Conservation (phyloP, 2,113 vertebrate species). For the Microcebus lehilahytsara region DNA sequence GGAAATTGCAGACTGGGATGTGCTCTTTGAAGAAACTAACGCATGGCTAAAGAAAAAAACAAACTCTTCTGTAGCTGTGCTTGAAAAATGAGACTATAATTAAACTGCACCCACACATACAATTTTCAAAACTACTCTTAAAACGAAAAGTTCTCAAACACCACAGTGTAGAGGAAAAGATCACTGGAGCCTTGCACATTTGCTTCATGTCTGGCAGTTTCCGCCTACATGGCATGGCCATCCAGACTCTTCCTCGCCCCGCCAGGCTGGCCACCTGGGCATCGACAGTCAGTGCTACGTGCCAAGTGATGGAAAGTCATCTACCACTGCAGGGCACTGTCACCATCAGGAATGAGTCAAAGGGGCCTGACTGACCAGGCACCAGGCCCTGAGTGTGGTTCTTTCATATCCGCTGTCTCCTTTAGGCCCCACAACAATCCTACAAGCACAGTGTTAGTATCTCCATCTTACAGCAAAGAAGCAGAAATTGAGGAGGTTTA, state of each 20-base stretch:
- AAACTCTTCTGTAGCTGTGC: constrained; percentile 32
- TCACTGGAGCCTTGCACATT: not conserved
- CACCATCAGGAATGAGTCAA: not conserved
- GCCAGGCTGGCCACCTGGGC: not conserved
- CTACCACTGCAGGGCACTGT: not conserved
- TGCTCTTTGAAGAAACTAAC: constrained; percentile 69
- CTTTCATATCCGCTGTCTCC: accelerated
- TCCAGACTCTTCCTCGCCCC: not conserved
- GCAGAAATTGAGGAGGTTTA: not conserved
- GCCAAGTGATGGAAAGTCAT: not conserved
- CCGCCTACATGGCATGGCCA: accelerated
- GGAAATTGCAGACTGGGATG: constrained; percentile 64
- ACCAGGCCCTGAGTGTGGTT: accelerated
- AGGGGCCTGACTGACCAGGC: not conserved
- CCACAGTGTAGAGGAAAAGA: not conserved
- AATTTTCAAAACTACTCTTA: constrained; percentile 59
- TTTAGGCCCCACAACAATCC: not conserved
- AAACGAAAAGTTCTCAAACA: constrained; percentile 42
- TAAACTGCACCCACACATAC: constrained; percentile 56
- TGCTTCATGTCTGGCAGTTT: not conserved
- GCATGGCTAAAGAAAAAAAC: constrained; percentile 49
- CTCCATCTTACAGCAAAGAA: not conserved
- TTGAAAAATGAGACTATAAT: constrained; percentile 69
- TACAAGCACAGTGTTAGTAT: accelerated
- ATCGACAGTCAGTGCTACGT: accelerated